Percentiles rank a stretch among this genome's conserved stretches.
Conservation (phyloP, 2,888 invertebrate genomes). For the Phytoseiulus persimilis region DNA sequence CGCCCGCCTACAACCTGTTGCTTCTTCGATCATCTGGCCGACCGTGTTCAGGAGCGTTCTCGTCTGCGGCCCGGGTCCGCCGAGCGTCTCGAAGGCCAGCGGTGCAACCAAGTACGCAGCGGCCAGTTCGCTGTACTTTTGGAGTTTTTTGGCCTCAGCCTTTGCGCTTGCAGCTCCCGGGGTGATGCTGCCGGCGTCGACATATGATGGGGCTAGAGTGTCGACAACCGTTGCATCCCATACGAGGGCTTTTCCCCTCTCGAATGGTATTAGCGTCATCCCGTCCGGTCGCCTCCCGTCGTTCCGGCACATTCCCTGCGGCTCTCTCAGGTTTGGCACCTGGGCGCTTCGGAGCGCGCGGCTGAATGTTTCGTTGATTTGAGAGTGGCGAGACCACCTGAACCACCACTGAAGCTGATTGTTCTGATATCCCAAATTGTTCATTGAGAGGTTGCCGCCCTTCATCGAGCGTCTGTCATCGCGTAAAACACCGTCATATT, state of each 20-base stretch:
- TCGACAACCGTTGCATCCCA: constrained; percentile 17
- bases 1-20: neutral
- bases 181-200: neutral
- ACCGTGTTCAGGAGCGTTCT: neutral
- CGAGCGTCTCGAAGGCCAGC: neutral
- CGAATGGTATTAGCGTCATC: neutral
- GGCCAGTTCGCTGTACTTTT: neutral
- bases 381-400: no score
- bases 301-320: neutral
- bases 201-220: constrained; percentile 13
- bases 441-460: no score
- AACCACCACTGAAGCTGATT: no score
- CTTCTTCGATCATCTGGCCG: neutral
- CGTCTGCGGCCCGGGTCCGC: neutral
- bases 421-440: no score
- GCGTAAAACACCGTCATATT: no score
- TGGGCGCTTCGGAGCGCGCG: no score
- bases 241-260: neutral
- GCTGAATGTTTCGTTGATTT: no score
- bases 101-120: neutral
- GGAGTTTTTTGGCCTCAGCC: no score
- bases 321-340: no score
- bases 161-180: neutral
- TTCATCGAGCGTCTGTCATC: no score
- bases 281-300: neutral